Percentiles rank a stretch among this genome's conserved stretches.
Conservation (phyloP, 2,888 invertebrate species). For the Octodonta nipae region DNA sequence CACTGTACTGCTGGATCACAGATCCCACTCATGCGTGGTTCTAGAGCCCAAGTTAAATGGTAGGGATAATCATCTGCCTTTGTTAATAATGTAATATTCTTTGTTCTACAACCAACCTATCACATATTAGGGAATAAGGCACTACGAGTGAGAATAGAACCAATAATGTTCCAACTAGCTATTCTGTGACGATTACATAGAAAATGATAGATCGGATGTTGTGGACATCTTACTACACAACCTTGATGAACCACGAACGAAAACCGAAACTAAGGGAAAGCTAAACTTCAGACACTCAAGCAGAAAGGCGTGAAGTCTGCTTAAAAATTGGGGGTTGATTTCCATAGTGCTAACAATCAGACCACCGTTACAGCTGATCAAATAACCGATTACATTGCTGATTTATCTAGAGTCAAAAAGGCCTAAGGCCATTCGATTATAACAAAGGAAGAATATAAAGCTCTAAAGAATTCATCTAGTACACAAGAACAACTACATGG, state of each 20-base stretch:
- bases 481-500: neutral
- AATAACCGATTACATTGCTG: neutral
- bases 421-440: neutral
- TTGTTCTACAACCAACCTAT: no score
- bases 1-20: no score
- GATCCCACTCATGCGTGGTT: no score
- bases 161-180: no score
- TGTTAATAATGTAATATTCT: no score
- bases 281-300: no score
- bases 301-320: neutral
- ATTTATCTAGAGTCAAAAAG: neutral
- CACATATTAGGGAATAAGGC: no score
- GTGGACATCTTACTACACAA: neutral
- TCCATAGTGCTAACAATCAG: neutral
- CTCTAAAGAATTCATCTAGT: neutral
- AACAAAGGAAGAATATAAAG: neutral
- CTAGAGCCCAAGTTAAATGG: no score
- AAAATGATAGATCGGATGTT: neutral
- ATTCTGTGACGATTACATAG: no score
- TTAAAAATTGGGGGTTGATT: neutral
- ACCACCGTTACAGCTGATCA: neutral
- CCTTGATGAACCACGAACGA: neutral
- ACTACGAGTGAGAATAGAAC: no score
- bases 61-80: no score
- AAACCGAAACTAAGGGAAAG: neutral